Conservation (phyloP, 2,888 invertebrate genomes). For the Himalopsyche anomala region DNA sequence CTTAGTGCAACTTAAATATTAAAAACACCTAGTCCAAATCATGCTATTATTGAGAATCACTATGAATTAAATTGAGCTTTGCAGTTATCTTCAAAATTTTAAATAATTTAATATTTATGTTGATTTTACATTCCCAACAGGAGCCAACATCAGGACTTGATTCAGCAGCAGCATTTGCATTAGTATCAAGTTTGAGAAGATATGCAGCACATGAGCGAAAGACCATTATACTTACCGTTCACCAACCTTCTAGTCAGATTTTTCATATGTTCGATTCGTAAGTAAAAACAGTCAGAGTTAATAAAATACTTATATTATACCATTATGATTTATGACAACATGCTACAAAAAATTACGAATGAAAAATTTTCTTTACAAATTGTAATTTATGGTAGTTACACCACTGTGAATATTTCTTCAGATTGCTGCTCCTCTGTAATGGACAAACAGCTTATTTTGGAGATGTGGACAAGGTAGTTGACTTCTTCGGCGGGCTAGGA, state of each 20-base stretch:
- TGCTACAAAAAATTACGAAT: no score
- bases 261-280: constrained; percentile 86
- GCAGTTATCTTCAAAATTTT: no score
- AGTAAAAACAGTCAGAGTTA: constrained; percentile 15
- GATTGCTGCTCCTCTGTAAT: constrained; percentile 82
- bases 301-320: neutral
- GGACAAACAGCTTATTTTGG: constrained; percentile 88
- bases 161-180: constrained; percentile 85
- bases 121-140: constrained; percentile 71
- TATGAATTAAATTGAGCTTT: neutral
- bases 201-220: constrained; percentile 87
- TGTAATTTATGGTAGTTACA: no score
- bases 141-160: constrained; percentile 91
- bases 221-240: constrained; percentile 87
- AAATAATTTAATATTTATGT: neutral
- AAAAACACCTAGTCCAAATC: no score
- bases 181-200: constrained; percentile 84
- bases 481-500: constrained; percentile 84
- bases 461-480: constrained; percentile 82
- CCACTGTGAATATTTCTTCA: constrained; percentile 39
- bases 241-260: constrained; percentile 90
- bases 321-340: no score
- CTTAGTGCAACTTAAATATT: no score
- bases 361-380: no score
- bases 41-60: no score